phyloP scores from a whole-genome alignment of 2,797 vertebrate species.

The Tiaroga cobitis region DNA sequence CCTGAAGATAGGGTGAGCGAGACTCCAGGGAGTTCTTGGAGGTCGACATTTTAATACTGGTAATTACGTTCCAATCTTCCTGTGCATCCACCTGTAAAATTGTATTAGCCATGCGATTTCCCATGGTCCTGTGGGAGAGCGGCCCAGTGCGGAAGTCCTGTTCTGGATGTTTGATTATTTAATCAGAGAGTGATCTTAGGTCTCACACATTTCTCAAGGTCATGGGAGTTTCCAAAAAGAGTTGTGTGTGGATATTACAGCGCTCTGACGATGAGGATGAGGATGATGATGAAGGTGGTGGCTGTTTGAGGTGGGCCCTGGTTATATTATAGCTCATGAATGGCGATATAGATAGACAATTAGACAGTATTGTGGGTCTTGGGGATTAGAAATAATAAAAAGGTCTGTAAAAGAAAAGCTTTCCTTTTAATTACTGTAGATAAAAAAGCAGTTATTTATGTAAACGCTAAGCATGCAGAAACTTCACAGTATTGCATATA shows the following conservation, averaged over 20 bases:
- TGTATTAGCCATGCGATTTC: constrained; percentile 63
- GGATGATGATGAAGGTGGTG: constrained; percentile 12
- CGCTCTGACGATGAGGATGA: neutral
- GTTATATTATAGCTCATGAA: constrained; percentile 4
- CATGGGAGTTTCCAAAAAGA: constrained; percentile 54
- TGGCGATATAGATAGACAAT: neutral
- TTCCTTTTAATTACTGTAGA: neutral
- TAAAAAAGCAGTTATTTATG: neutral
- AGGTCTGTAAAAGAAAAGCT: neutral
- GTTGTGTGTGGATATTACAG: constrained; percentile 39
- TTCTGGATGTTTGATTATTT: constrained; percentile 61
- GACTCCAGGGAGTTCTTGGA: constrained; percentile 55
- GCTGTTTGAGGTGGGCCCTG: constrained; percentile 4
- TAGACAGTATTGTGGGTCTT: neutral
- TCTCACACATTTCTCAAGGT: constrained; percentile 60
- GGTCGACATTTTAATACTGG: constrained; percentile 62
- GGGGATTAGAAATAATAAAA: neutral
- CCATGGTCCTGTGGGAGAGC: constrained; percentile 57
- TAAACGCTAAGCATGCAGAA: neutral
- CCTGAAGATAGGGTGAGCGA: constrained; percentile 38
- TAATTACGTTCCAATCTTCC: constrained; percentile 62
- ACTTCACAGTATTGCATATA: neutral
- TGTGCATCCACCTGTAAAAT: constrained; percentile 65
- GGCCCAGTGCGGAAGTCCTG: constrained; percentile 48
- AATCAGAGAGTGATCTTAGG: constrained; percentile 54